Evolutionary conservation across 2,888 invertebrate species (phyloP).

Genomic region (Furcula furcula): DNA sequence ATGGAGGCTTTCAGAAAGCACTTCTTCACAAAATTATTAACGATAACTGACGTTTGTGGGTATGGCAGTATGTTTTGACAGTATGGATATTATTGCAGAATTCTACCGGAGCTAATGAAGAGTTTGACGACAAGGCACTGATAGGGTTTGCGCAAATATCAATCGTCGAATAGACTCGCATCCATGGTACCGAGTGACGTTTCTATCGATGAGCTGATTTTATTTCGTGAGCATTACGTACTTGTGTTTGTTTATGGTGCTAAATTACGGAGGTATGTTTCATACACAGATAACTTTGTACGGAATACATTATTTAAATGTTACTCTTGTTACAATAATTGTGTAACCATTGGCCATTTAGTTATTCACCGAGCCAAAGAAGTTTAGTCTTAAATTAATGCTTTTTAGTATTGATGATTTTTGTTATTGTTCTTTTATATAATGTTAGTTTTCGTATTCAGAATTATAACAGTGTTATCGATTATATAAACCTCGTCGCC

Average conservation of each 20-base stretch:
- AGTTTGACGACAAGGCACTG: constrained; percentile 95
- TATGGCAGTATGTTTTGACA: too few relatives aligned
- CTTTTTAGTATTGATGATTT: constrained; percentile 17
- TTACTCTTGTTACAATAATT: not conserved
- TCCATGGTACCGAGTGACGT: constrained; percentile 6
- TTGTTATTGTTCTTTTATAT: constrained; percentile 21
- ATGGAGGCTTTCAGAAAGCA: too few relatives aligned
- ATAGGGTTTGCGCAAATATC: constrained; percentile 99
- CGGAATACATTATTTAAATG: not conserved
- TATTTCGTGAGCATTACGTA: constrained; percentile 27
- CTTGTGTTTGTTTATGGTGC: constrained; percentile 42
- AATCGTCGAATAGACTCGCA: constrained; percentile 86
- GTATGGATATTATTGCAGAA: constrained; percentile 84
- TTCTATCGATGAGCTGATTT: constrained; percentile 6
- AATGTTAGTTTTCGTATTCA: constrained; percentile 15
- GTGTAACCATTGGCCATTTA: constrained; percentile 25
- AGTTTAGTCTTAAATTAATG: constrained; percentile 28
- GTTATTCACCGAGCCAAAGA: constrained; percentile 33
- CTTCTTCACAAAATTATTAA: too few relatives aligned
- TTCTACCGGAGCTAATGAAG: constrained; percentile 85
- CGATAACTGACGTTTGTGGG: too few relatives aligned
- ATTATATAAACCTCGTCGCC: constrained; percentile 6
- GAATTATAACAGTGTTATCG: constrained; percentile 17
- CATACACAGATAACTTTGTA: not conserved
- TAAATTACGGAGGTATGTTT: constrained; percentile 23